These are phyloP conservation scores for Halcyon malimbica DNA, from an alignment of 2,113 vertebrate species.

Conservation along the genomic window DNA sequence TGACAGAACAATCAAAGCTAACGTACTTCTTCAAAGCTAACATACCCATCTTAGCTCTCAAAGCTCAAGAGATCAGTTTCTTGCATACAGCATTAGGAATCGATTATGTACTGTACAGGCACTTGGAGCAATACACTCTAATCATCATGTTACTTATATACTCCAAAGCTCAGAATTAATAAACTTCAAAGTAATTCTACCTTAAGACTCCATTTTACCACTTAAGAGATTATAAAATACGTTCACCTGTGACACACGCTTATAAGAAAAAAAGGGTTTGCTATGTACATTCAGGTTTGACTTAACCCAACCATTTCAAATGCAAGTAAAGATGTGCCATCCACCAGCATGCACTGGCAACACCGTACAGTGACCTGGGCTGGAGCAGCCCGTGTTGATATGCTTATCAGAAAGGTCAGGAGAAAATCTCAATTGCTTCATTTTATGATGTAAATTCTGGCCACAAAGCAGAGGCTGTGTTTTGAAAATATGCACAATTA, in stretches of 20 bases:
- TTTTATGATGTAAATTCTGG: neutral
- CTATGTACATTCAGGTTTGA: neutral
- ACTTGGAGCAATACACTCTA: neutral
- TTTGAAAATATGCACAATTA: neutral
- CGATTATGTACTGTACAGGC: neutral
- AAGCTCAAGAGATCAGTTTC: neutral
- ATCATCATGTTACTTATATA: neutral
- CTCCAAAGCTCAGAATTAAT: neutral
- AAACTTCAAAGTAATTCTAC: neutral
- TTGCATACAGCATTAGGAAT: neutral
- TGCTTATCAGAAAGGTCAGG: neutral
- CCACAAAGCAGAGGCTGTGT: neutral
- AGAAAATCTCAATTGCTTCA: neutral
- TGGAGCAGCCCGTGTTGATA: neutral
- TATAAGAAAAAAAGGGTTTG: neutral
- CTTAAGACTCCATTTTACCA: neutral
- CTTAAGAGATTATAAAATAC: neutral
- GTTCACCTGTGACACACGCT: neutral
- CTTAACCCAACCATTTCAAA: neutral
- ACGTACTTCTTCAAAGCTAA: neutral
- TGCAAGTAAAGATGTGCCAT: neutral
- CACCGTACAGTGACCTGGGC: rapidly evolving
- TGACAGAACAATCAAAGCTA: neutral
- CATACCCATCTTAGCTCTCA: neutral
- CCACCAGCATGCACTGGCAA: neutral